A percentile compares a stretch with the other conserved stretches of the same genome.
Evolutionary conservation across 1,140 invertebrate species (phyloP).

Genomic region (Calephelis virginiensis): DNA sequence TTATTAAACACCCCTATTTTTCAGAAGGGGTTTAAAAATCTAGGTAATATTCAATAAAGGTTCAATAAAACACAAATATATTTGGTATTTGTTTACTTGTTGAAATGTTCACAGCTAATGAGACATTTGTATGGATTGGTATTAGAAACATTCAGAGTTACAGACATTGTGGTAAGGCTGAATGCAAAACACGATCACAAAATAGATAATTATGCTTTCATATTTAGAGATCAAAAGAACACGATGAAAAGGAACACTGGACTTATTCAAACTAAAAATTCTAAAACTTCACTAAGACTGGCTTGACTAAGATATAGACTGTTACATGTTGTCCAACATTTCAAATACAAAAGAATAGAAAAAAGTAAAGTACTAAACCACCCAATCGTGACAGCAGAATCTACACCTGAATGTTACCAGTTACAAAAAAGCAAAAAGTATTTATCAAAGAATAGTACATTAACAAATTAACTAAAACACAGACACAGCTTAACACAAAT

Average conservation of each 20-base stretch:
- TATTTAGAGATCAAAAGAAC: slow-evolving; percentile 2
- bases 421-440: not conserved
- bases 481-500: not conserved
- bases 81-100: slow-evolving; percentile 7
- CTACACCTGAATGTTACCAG: not conserved
- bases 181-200: not conserved
- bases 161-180: not conserved
- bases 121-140: not conserved
- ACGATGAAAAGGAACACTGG: not conserved
- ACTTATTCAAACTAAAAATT: not conserved
- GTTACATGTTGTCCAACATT: not conserved
- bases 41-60: not conserved
- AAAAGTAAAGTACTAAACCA: slow-evolving; percentile 9
- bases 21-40: not conserved
- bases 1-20: no score
- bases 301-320: not conserved
- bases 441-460: not conserved
- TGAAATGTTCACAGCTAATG: slow-evolving; percentile 7
- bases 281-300: not conserved
- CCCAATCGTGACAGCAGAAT: not conserved
- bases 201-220: not conserved
- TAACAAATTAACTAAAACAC: not conserved
- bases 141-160: not conserved
- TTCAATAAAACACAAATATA: not conserved
- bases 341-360: not conserved